phyloP scores from a whole-genome alignment of 2,888 invertebrate genomes.

The Ellobium chinense region DNA sequence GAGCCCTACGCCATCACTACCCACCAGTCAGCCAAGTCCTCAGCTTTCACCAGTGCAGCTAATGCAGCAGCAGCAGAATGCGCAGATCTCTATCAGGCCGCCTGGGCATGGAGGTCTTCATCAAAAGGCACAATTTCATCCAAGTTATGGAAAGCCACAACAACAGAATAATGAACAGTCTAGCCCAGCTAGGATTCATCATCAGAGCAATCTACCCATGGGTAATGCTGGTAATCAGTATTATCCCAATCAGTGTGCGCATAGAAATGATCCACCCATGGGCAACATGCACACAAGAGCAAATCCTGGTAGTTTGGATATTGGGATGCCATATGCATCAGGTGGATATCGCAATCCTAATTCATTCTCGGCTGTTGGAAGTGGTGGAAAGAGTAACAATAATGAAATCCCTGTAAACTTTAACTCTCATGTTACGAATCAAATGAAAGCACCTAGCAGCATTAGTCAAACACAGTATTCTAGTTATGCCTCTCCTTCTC shows the following conservation, averaged over 20 bases:
- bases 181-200: background rate
- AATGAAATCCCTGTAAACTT: no score
- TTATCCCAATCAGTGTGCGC: constrained; percentile 7
- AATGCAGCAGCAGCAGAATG: constrained; percentile 3
- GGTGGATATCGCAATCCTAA: background rate
- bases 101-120: background rate
- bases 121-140: background rate
- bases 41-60: constrained; percentile 4
- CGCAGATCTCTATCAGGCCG: background rate
- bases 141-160: background rate
- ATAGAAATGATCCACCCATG: constrained; percentile 6
- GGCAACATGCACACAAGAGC: constrained; percentile 7
- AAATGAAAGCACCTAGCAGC: background rate
- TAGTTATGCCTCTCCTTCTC: background rate
- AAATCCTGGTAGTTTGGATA: background rate
- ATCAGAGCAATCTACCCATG: constrained; percentile 1
- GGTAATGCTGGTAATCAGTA: background rate
- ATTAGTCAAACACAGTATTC: background rate
- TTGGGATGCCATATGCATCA: background rate
- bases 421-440: no score
- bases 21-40: background rate
- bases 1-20: background rate
- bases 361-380: background rate
- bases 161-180: background rate
- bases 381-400: background rate